Evolutionary conservation across 2,888 invertebrate genomes (phyloP).

Genomic region (Scaptomyza tumidula): DNA sequence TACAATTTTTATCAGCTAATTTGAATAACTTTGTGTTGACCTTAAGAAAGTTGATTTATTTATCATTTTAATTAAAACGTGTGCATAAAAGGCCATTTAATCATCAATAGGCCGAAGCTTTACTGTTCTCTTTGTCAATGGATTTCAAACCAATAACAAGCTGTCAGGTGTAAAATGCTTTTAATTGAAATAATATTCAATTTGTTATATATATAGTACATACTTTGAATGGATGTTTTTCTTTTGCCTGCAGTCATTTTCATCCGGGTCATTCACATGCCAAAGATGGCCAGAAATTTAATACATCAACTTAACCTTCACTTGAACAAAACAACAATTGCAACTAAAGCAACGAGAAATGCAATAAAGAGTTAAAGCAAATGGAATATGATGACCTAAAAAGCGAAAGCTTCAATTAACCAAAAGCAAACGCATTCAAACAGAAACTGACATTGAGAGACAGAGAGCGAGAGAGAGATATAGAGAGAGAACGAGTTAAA

Average conservation of each 20-base stretch:
- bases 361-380: slow-evolving; percentile 48
- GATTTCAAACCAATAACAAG: neutral
- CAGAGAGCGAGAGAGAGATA: slow-evolving; percentile 63
- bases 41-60: too few relatives aligned
- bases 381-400: slow-evolving; percentile 52
- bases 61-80: neutral
- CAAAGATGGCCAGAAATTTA: slow-evolving; percentile 37
- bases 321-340: slow-evolving; percentile 7
- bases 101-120: neutral
- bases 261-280: slow-evolving; percentile 1
- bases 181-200: neutral
- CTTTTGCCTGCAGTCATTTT: slow-evolving; percentile 27
- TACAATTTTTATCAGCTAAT: neutral
- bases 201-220: slow-evolving; percentile 11
- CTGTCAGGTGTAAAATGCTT: neutral
- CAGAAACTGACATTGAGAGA: neutral
- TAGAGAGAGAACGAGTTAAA: slow-evolving; percentile 18
- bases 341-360: neutral
- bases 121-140: neutral
- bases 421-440: neutral
- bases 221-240: slow-evolving; percentile 18
- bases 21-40: neutral
- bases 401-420: slow-evolving; percentile 51
- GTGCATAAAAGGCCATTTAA: neutral
- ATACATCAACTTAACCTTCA: slow-evolving; percentile 14